Evolutionary conservation across 2,888 invertebrate species (phyloP).

Genomic region (Philonicus albiceps): DNA sequence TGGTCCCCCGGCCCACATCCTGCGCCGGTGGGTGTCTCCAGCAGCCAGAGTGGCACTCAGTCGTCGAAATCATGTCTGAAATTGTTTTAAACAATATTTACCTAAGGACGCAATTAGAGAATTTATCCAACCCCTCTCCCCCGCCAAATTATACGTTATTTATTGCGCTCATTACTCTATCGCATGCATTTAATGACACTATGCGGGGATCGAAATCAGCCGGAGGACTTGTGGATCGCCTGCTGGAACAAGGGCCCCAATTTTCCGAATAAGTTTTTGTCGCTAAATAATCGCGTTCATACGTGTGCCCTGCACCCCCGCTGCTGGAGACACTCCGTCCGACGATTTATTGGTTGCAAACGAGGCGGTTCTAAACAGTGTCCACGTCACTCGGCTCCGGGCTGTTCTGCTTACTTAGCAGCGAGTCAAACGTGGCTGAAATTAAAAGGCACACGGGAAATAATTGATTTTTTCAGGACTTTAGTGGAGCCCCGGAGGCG

Average conservation of each 20-base stretch:
- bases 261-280: slow-evolving; percentile 27
- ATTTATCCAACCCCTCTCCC: slow-evolving; percentile 17
- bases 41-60: slow-evolving; percentile 13
- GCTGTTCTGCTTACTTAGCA: background rate
- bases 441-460: background rate
- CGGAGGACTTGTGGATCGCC: slow-evolving; percentile 34
- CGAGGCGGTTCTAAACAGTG: background rate
- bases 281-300: slow-evolving; percentile 3
- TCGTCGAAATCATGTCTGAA: slow-evolving; percentile 36
- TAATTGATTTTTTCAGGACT: background rate
- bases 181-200: slow-evolving; percentile 46
- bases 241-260: slow-evolving; percentile 25
- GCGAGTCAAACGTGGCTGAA: background rate
- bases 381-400: background rate
- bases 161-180: slow-evolving; percentile 46
- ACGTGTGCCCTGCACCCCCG: background rate
- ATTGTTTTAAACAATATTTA: slow-evolving; percentile 46
- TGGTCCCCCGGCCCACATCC: background rate
- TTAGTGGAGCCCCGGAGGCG: background rate
- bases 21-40: slow-evolving; percentile 23
- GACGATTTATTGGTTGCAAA: background rate
- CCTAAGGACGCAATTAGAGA: slow-evolving; percentile 42
- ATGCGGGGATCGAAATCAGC: background rate
- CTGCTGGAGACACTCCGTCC: background rate
- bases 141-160: slow-evolving; percentile 43